phyloP scores from a whole-genome alignment of 1,140 invertebrate genomes.

The Platyura marginata region DNA sequence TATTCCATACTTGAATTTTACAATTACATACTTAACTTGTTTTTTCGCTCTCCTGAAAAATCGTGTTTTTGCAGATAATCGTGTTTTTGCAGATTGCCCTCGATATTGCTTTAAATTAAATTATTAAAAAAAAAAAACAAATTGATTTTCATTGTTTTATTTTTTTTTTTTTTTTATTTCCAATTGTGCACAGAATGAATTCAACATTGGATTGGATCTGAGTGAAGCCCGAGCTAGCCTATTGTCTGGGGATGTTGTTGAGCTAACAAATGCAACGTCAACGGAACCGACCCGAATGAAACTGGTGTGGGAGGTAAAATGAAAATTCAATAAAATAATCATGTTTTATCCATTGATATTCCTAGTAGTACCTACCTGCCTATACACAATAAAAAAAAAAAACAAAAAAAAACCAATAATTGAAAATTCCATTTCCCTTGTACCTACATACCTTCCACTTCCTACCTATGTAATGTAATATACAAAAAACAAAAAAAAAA shows the following conservation, averaged over 20 bases:
- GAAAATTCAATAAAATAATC: neutral
- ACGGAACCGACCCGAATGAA: constrained; percentile 67
- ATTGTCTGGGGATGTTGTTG: constrained; percentile 51
- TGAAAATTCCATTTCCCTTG: no score
- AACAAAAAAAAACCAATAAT: neutral
- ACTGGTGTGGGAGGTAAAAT: constrained; percentile 63
- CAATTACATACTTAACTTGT: no score
- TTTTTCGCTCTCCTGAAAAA: no score
- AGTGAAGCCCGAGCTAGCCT: constrained; percentile 44
- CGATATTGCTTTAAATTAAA: no score
- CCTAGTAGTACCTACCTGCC: no score
- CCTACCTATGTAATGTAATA: no score
- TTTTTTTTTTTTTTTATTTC: neutral
- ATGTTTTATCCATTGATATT: neutral
- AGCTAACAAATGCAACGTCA: constrained; percentile 59
- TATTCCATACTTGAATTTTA: no score
- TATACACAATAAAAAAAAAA: no score
- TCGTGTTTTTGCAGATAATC: no score
- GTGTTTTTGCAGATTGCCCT: no score
- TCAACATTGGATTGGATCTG: constrained; percentile 33
- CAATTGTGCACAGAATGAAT: constrained; percentile 5
- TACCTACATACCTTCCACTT: no score
- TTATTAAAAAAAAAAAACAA: neutral
- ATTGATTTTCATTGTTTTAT: neutral
- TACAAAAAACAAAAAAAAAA: no score